Conservation (phyloP, 2,888 invertebrate species). For the Conus canariensis region DNA sequence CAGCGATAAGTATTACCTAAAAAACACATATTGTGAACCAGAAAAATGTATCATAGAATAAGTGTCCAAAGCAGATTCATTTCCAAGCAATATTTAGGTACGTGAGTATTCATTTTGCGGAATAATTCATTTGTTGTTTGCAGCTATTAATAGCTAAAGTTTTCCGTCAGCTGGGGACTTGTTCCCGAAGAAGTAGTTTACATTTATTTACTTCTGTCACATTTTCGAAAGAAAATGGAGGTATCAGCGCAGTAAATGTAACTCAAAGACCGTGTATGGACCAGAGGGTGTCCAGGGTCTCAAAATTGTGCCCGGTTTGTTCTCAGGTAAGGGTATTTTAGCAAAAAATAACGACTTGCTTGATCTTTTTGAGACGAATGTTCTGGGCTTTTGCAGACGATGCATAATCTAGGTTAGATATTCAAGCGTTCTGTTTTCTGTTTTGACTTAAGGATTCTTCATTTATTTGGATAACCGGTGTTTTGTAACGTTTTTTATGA, state of each 20-base stretch:
- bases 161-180: slow-evolving; percentile 41
- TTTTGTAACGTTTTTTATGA: not conserved
- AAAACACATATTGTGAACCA: too few relatives aligned
- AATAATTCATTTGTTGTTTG: slow-evolving; percentile 24
- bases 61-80: too few relatives aligned
- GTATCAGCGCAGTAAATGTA: slow-evolving; percentile 61
- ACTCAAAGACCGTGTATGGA: slow-evolving; percentile 61
- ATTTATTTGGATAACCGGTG: not conserved
- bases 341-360: not conserved
- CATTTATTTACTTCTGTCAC: slow-evolving; percentile 26
- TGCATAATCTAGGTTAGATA: not conserved
- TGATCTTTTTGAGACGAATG: not conserved
- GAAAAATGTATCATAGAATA: too few relatives aligned
- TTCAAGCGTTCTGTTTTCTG: not conserved
- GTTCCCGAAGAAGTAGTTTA: slow-evolving; percentile 37
- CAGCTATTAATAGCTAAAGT: slow-evolving; percentile 31
- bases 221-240: slow-evolving; percentile 53
- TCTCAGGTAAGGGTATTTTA: slow-evolving; percentile 61
- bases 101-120: not conserved
- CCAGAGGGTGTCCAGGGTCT: slow-evolving; percentile 70
- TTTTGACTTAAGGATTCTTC: not conserved
- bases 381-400: slow-evolving; percentile 35
- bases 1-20: too few relatives aligned
- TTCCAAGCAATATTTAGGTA: not conserved
- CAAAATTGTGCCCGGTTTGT: slow-evolving; percentile 65